These are phyloP conservation scores for Dolichoris vasculosae DNA, from an alignment of 1,140 invertebrate species.

Conservation along the genomic window DNA sequence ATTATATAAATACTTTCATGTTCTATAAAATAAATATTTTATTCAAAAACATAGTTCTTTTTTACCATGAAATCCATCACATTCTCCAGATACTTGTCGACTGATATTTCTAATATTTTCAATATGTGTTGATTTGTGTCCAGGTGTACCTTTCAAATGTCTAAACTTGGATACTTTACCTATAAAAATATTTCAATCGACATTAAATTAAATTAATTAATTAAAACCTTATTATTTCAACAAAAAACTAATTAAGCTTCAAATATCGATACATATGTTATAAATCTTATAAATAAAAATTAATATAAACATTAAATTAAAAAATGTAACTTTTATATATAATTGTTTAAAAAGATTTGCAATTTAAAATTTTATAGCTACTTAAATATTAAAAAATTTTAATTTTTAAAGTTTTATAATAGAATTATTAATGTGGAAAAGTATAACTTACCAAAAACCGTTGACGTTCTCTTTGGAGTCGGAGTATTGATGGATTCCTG, in stretches of 20 bases:
- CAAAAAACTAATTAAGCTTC: no score
- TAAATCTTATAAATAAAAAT: no score
- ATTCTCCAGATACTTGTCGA: constrained; percentile 93
- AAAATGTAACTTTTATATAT: no score
- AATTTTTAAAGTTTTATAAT: neutral
- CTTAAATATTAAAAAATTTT: constrained; percentile 9
- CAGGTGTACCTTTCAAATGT: constrained; percentile 91
- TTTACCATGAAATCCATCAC: constrained; percentile 92
- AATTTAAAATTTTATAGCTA: no score
- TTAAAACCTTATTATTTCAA: no score
- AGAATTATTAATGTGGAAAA: neutral
- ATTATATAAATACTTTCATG: neutral
- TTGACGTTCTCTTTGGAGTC: constrained; percentile 86
- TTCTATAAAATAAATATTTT: neutral
- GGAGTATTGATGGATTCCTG: constrained; percentile 72
- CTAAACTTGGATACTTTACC: constrained; percentile 94
- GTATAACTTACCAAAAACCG: constrained; percentile 83
- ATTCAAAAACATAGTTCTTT: neutral
- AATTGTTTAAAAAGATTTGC: no score
- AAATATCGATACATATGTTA: no score
- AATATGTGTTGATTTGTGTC: constrained; percentile 92
- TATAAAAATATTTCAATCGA: constrained; percentile 64
- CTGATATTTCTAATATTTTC: constrained; percentile 94
- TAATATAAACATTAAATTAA: no score
- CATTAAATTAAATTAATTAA: neutral